Base-by-base conservation (phyloP, 2,888 invertebrate species). In the Pecten maximus region DNA sequence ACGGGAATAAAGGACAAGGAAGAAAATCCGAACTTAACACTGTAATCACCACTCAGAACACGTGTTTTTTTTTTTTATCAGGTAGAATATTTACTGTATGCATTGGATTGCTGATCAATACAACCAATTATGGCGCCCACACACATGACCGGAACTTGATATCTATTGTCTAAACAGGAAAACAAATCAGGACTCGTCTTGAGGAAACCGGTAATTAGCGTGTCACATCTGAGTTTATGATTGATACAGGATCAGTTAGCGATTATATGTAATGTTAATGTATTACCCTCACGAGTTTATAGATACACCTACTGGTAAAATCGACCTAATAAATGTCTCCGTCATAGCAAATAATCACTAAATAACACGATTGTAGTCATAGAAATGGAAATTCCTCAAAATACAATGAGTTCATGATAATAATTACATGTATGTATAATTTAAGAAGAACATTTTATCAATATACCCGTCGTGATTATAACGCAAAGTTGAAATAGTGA, bases 131-230 rank as follows among this genome's bases (percentile, higher is more conserved):
- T 23, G 15, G 8, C 74, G 74, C 74, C 74, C 74, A 74, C 74
- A 74, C 15, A 54, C 35, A 28, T 6, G 35, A 74, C 74, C 74
- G 74, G 74, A 74, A 74, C 35, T 74, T 15, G 74, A 35, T 74
- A 74, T 35, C 35, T 74, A 74, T 28, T 74, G 74, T 74, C 74
- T 74, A 74, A 74, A 74, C 74, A 35, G 35, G 74, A 28, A 74
- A 74, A 74, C 74, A 74, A 74, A 74, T 74, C 74, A 74, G 74
- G 74, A 74, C 74, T 28, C 16, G 74, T 74, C 35, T 74, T 74
- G 74, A 74, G 35, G 35, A 28, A 74, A 35, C 28, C 74, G 12
- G 74, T 74, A 74, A 74, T 74, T 74, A 74, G 28, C 35, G 74
- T 35, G 74, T 35, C 74, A 35, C 16, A 28, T 28, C 74, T 74